phyloP scores from a whole-genome alignment of 2,113 vertebrate genomes.

The Butorides virescens region DNA sequence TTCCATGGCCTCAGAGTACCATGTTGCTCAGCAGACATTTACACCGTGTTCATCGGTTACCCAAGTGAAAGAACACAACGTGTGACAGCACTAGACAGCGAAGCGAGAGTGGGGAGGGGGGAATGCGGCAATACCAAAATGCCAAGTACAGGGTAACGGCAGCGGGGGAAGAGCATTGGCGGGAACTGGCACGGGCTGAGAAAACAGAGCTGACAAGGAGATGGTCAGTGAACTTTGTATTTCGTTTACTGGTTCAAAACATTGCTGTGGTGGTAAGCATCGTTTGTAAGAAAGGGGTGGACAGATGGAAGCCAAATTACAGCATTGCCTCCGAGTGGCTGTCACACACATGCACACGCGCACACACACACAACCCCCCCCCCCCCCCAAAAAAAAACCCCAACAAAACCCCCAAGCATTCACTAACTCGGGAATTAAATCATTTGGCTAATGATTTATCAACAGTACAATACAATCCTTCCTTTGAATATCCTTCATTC shows the following conservation, averaged over 20 bases:
- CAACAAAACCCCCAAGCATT: neutral
- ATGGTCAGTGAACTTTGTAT: conserved; percentile 13
- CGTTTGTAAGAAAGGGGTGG: conserved; percentile 15
- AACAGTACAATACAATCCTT: conserved; percentile 5
- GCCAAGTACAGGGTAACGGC: conserved; percentile 2
- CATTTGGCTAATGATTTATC: neutral
- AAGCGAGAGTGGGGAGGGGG: neutral
- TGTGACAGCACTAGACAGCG: neutral
- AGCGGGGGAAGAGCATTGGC: neutral
- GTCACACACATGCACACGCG: neutral
- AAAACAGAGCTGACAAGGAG: conserved; percentile 40
- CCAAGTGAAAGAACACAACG: conserved; percentile 24
- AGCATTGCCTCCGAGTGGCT: conserved; percentile 40
- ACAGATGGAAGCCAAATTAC: conserved; percentile 27
- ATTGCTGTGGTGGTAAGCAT: neutral
- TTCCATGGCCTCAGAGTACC: conserved; percentile 16
- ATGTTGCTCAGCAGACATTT: conserved; percentile 53
- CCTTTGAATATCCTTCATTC: conserved; percentile 44
- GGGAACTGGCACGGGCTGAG: neutral
- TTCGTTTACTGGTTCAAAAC: conserved; percentile 47
- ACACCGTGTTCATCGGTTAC: conserved; percentile 45
- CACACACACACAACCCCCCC: neutral
- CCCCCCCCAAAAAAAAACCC: neutral
- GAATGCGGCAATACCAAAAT: neutral
- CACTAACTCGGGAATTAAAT: conserved; percentile 21